Evolutionary conservation across 2,797 vertebrate genomes (phyloP), one percentile per base, ranked within the genome.

Genomic region (Enteromius paludinosus): DNA sequence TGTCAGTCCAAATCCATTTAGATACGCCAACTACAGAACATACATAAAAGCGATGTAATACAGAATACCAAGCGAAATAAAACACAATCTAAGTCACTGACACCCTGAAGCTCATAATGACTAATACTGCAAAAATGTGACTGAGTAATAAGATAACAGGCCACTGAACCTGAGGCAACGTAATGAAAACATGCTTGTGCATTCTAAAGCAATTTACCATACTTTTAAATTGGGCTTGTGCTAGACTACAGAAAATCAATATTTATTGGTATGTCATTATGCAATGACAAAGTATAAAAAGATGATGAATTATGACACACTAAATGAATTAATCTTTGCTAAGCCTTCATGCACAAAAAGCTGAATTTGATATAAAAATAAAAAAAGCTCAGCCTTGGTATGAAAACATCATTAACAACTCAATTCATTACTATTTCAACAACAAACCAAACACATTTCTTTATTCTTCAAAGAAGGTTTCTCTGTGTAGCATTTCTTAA

Each of bases 31-130:
- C 17, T 23, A 47, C 23, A 47, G 12, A 56, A 38, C 74, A 68
- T 14, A 20, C 66, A 64, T 28, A 66, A 66, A 54, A 47, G 28
- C 25, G 35, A 71, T 25, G 28, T 41, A 49, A 70, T 45, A 43
- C 30, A 69, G 25, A 45, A 28, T 47, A 52, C 30, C 33, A 59
- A 74, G 62, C 11, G 47, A 54, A 62, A 71, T 18, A 43, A 62
- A 61, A n/a, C 30, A 30, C 35, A 76, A 54, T 38, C 47, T 45
- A 64, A 73, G 61, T 79, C 75, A 52, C 23, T 9, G 20, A 70
- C 62, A 75, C 41, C 62, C 80, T 74, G 17, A 71, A 88, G 64
- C 38, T 61, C 79, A 76, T 56, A 59, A 62, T 71, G 52, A 64
- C 56, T 77, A 76, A 70, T 18, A n/a, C 9, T 84, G 52, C 38